Evolutionary conservation across 2,888 invertebrate genomes (phyloP), one percentile per base, ranked within the genome.

Genomic region (Dolomedes plantarius): DNA sequence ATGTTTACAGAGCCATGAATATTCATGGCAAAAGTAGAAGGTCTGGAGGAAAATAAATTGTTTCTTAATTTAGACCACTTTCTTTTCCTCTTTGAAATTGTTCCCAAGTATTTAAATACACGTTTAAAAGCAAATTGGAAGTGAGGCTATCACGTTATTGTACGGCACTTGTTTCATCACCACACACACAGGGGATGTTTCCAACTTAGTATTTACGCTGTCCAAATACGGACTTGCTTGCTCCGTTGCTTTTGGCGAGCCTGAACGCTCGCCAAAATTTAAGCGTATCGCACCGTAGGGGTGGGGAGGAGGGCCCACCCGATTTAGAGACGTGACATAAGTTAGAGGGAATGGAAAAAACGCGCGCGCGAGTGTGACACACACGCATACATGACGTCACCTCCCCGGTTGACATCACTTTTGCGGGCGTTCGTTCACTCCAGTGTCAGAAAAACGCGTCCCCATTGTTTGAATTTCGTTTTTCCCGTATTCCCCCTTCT

Each of bases 381-480:
- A 78, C 46, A 76, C 67, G 9, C 29, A 6, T 41, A n/a, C 39
- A 31, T 69, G 77, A 78, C 65, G 77, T 69, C 77, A 78, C 36
- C 75, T 77, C 76, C 2, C 32, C 2, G 29, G 32, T 46, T 83
- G 73, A 83, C 77, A 77, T 77, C 77, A 73, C 78, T 77, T 76
- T 83, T 50, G 23, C 67, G 39, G 74, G 64, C 86, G 86, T 86
- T 86, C 86, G 74, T 86, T 86, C 86, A 79, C 78, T 75, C 62
- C 69, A 27, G 62, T 81, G 68, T 78, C 65, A 46, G 36, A 41
- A 69, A 71, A 75, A 69, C 50, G 36, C 41, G 77, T 71, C 46
- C 56, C 69, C 82, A 77, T 85, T 85, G 83, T 85, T 85, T 78
- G 83, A 77, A 68, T 85, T 27, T 64, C 28, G 36, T 27, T 27